Percentiles rank a stretch among this genome's conserved stretches.
These are phyloP conservation scores for Chymomyza caudatula DNA, from an alignment of 2,888 invertebrate species.

Conservation along the genomic window DNA sequence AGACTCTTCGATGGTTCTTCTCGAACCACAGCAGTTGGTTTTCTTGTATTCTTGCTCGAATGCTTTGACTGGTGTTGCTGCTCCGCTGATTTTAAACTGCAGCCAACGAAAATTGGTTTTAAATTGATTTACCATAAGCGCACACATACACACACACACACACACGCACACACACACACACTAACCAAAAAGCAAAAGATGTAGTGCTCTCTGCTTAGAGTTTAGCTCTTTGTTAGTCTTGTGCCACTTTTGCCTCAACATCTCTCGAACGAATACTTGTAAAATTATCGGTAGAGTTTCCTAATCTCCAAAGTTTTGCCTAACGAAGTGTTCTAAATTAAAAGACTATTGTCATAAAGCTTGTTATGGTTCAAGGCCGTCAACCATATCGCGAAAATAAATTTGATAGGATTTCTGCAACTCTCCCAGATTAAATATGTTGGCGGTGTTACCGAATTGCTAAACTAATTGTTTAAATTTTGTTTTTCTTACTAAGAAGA, in stretches of 20 bases:
- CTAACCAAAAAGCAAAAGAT: slow-evolving; percentile 15
- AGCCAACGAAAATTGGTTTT: slow-evolving; percentile 64
- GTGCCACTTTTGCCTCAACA: background rate
- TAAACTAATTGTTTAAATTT: too few species aligned
- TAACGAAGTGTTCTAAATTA: background rate
- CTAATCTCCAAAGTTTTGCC: background rate
- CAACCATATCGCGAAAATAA: too few species aligned
- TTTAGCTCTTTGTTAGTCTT: too few species aligned
- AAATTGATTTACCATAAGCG: slow-evolving; percentile 70
- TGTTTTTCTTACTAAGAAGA: too few species aligned
- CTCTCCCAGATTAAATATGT: too few species aligned
- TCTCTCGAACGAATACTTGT: background rate
- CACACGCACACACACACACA: background rate
- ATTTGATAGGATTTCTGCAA: too few species aligned
- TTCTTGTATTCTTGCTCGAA: background rate
- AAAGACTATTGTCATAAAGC: too few species aligned
- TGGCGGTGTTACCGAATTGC: too few species aligned
- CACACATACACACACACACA: slow-evolving; percentile 10
- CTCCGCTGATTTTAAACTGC: slow-evolving; percentile 25
- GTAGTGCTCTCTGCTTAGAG: background rate
- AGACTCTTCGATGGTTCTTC: too few species aligned
- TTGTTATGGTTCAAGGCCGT: too few species aligned
- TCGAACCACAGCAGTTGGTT: background rate
- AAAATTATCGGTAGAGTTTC: slow-evolving; percentile 16
- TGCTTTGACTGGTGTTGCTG: background rate